These are phyloP conservation scores for Halocaridina rubra DNA, from an alignment of 2,888 invertebrate genomes.

Conservation along the genomic window DNA sequence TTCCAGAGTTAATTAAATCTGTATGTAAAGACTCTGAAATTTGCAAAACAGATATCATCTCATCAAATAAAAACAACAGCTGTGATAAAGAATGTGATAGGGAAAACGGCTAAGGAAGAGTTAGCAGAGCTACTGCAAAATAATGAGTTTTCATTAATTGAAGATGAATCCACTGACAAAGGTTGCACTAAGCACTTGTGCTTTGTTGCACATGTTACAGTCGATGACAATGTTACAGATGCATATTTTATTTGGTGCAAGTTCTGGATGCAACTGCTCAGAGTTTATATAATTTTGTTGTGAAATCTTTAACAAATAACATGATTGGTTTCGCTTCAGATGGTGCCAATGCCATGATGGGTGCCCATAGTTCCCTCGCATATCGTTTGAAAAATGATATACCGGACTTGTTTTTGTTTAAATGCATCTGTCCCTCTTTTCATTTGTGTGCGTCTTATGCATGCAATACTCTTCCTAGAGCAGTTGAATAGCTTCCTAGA, in stretches of 20 bases:
- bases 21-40: constrained; percentile 7
- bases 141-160: constrained; percentile 63
- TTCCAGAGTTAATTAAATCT: background rate
- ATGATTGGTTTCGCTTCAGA: constrained; percentile 33
- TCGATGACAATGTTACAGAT: no score
- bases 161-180: constrained; percentile 66
- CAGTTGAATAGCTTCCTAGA: background rate
- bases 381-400: background rate
- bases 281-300: constrained; percentile 10
- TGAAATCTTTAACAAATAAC: constrained; percentile 1
- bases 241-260: constrained; percentile 30
- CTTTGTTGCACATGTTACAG: constrained; percentile 64
- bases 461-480: background rate
- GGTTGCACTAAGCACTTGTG: constrained; percentile 65
- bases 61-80: background rate
- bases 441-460: background rate
- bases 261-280: constrained; percentile 21
- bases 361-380: constrained; percentile 11
- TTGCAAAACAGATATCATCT: background rate
- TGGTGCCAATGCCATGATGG: constrained; percentile 20
- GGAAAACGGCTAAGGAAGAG: constrained; percentile 54
- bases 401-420: background rate
- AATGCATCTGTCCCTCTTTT: constrained; percentile 7
- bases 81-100: constrained; percentile 63
- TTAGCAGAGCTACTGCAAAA: constrained; percentile 58